Evolutionary conservation across 2,888 invertebrate species (phyloP).

Genomic region (Adela reaumurella): DNA sequence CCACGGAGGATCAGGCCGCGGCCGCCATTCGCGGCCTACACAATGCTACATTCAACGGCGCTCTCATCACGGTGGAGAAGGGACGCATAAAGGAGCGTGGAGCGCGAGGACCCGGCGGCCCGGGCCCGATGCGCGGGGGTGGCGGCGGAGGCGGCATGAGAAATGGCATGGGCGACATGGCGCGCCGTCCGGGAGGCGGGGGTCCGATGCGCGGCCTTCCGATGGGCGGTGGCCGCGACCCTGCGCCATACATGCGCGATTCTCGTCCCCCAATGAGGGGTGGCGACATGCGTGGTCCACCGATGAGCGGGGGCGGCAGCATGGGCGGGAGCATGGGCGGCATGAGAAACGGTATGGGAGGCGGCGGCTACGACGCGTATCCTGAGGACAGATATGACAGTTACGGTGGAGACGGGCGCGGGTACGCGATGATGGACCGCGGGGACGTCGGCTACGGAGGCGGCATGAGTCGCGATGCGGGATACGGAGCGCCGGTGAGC

Average conservation of each 20-base stretch:
- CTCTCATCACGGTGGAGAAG: constrained; percentile 79
- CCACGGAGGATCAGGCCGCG: constrained; percentile 75
- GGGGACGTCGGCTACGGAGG: constrained; percentile 14
- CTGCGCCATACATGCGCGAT: constrained; percentile 43
- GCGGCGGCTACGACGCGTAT: constrained; percentile 14
- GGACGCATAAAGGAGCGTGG: constrained; percentile 73
- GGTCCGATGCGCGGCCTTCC: constrained; percentile 27
- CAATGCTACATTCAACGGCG: constrained; percentile 79
- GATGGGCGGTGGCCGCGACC: constrained; percentile 13
- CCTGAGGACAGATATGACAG: constrained; percentile 44
- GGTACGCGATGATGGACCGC: constrained; percentile 40
- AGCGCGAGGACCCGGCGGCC: constrained; percentile 25
- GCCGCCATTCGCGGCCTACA: constrained; percentile 78
- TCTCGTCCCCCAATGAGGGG: constrained; percentile 19
- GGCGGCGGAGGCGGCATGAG: constrained; percentile 32
- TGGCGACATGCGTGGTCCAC: constrained; percentile 27
- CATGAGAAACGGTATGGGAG: constrained; percentile 24
- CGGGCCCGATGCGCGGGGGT: constrained; percentile 17
- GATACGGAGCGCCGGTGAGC: constrained; percentile 27
- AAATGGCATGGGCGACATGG: constrained; percentile 43
- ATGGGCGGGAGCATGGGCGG: constrained; percentile 27
- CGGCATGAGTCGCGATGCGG: constrained; percentile 18
- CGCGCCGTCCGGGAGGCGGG: constrained; percentile 21
- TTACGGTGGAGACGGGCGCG: constrained; percentile 42
- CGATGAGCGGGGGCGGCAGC: constrained; percentile 49